Percentiles rank a stretch among this genome's conserved stretches.
Evolutionary conservation across 1,140 invertebrate genomes (phyloP).

Genomic region (Pogonus chalceus): DNA sequence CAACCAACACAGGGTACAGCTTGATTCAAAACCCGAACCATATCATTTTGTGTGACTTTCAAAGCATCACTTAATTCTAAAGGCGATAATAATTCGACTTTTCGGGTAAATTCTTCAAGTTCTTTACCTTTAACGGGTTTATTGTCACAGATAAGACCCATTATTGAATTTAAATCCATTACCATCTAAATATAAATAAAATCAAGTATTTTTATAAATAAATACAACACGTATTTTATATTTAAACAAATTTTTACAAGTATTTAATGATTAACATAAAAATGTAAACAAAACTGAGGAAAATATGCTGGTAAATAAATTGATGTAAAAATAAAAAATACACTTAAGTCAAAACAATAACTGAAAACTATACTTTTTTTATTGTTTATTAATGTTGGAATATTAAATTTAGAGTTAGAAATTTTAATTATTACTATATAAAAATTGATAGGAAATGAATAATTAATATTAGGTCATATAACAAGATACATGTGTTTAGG

Average conservation of each 20-base stretch:
- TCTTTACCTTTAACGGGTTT: constrained; percentile 66
- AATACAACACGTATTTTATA: constrained; percentile 9
- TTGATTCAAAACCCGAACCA: constrained; percentile 73
- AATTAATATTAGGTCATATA: constrained; percentile 7
- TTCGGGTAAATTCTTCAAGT: constrained; percentile 70
- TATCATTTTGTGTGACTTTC: constrained; percentile 70
- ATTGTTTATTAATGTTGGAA: no score
- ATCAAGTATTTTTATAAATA: constrained; percentile 19
- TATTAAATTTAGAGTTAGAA: no score
- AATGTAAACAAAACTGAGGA: constrained; percentile 8
- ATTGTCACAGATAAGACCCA: constrained; percentile 70
- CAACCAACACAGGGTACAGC: constrained; percentile 88
- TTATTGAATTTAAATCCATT: constrained; percentile 78
- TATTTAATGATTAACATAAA: constrained; percentile 13
- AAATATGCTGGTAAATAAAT: not conserved
- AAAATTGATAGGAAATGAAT: not conserved
- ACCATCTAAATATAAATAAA: constrained; percentile 63
- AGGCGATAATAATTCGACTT: constrained; percentile 64
- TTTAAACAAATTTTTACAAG: constrained; percentile 4
- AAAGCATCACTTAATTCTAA: constrained; percentile 71
- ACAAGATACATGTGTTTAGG: not conserved
- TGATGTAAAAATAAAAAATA: not conserved
- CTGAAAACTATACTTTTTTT: constrained; percentile 8
- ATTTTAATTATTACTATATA: not conserved
- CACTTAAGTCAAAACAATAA: not conserved